These are phyloP conservation scores for Pangasianodon gigas DNA, from an alignment of 2,113 vertebrate genomes.

Conservation along the genomic window DNA sequence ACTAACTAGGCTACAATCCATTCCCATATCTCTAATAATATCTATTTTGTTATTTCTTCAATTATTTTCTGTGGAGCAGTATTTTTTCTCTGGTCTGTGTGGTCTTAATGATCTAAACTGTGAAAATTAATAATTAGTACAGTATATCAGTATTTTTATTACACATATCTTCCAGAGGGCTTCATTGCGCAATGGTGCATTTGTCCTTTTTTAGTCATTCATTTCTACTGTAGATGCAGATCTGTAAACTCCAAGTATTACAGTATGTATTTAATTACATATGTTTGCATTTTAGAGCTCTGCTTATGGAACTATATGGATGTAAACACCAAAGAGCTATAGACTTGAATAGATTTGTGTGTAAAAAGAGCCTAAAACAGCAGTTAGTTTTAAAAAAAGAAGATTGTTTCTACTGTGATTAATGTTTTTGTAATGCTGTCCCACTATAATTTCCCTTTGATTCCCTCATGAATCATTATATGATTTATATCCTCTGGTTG, in stretches of 20 bases:
- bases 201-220: neutral
- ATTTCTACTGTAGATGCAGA: constrained; percentile 4
- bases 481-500: constrained; percentile 60
- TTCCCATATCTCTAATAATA: neutral
- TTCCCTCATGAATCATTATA: constrained; percentile 66
- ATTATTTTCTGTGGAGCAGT: neutral
- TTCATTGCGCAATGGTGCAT: neutral
- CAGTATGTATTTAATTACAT: constrained; percentile 58
- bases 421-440: constrained; percentile 65
- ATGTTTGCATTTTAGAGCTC: constrained; percentile 58
- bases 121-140: neutral
- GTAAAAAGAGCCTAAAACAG: constrained; percentile 52
- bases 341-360: neutral
- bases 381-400: constrained; percentile 52
- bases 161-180: neutral
- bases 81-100: neutral
- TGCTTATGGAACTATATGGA: constrained; percentile 57
- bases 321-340: constrained; percentile 65
- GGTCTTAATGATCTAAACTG: neutral
- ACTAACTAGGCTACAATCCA: neutral
- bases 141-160: neutral
- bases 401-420: constrained; percentile 62
- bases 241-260: constrained; percentile 54
- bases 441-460: constrained; percentile 55
- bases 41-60: neutral